Evolutionary conservation across 1,140 invertebrate species (phyloP).

Genomic region (Drosophila sturtevanti): DNA sequence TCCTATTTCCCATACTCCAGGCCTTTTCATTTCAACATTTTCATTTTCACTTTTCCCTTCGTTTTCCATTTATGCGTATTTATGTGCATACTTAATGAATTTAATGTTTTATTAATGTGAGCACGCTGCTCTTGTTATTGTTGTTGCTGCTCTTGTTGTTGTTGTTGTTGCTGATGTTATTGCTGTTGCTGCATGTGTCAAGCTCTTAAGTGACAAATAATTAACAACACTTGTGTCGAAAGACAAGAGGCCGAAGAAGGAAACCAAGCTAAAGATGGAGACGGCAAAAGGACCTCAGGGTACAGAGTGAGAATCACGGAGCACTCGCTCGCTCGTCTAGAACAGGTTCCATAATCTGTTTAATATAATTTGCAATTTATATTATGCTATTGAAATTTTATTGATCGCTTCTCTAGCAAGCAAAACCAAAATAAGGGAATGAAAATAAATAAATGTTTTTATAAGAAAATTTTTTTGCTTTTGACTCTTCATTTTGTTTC

Average conservation of each 20-base stretch:
- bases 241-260: slow-evolving; percentile 17
- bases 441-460: background rate
- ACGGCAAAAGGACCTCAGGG: background rate
- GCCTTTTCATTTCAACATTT: slow-evolving; percentile 35
- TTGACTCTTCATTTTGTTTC: background rate
- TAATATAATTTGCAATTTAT: slow-evolving; percentile 81
- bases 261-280: background rate
- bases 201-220: slow-evolving; percentile 76
- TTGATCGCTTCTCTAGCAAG: slow-evolving; percentile 27
- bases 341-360: slow-evolving; percentile 64
- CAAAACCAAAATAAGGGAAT: background rate
- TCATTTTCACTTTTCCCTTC: slow-evolving; percentile 30
- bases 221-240: slow-evolving; percentile 74
- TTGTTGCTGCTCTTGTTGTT: background rate
- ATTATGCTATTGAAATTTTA: slow-evolving; percentile 76
- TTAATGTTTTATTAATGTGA: slow-evolving; percentile 76
- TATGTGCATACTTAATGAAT: slow-evolving; percentile 77
- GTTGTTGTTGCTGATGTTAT: slow-evolving; percentile 18
- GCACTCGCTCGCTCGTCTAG: too few relatives aligned
- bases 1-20: background rate
- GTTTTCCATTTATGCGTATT: slow-evolving; percentile 65
- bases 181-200: slow-evolving; percentile 59
- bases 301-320: slow-evolving; percentile 4
- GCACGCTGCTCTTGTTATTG: slow-evolving; percentile 44
- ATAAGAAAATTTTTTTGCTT: background rate